Conservation (phyloP, 2,113 vertebrate species). For the Agapornis roseicollis region DNA sequence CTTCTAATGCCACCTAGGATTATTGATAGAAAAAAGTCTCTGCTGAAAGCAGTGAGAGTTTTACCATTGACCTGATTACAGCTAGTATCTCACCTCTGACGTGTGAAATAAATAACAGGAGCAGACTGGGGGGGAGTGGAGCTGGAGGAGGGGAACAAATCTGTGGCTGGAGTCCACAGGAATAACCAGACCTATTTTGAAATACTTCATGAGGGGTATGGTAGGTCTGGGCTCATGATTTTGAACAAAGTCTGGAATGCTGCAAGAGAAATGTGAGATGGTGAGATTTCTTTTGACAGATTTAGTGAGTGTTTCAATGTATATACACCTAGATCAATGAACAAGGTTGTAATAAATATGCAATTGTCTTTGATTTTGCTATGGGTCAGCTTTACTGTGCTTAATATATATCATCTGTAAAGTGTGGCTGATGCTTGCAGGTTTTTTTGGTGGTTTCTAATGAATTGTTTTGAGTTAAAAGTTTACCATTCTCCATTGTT, state of each 20-base stretch:
- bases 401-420: not conserved
- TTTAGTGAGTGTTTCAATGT: not conserved
- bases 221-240: not conserved
- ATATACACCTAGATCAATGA: not conserved
- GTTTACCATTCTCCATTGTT: conserved; percentile 42
- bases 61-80: not conserved
- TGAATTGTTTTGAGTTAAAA: not conserved
- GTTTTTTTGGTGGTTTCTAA: not conserved
- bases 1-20: not conserved
- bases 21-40: conserved; percentile 12
- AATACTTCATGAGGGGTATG: not conserved
- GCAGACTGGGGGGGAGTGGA: not conserved
- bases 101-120: conserved; percentile 9
- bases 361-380: not conserved
- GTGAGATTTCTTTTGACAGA: not conserved
- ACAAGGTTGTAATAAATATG: conserved; percentile 1
- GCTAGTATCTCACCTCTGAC: conserved; percentile 18
- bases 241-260: not conserved
- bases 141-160: not conserved
- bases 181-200: not conserved
- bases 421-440: not conserved
- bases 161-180: not conserved
- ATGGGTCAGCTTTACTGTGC: not conserved
- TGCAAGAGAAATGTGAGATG: not conserved
- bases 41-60: conserved; percentile 15